Conservation (phyloP, 2,888 invertebrate genomes). For the Malachius bipustulatus region DNA sequence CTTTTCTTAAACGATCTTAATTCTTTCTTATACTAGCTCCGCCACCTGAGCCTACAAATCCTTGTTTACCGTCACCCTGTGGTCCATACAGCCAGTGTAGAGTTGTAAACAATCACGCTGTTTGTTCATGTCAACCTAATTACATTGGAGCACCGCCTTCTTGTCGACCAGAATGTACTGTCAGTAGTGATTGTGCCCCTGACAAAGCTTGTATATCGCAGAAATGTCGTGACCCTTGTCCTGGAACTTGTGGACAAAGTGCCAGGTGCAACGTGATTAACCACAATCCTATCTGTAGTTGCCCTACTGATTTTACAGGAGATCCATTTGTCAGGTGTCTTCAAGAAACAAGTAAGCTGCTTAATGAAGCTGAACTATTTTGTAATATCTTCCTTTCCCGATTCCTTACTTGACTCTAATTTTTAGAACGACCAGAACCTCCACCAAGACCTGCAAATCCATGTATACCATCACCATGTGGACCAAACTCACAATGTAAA, state of each 20-base stretch:
- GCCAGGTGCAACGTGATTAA: constrained; percentile 73
- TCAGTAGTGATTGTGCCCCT: constrained; percentile 70
- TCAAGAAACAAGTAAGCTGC: constrained; percentile 52
- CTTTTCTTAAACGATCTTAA: constrained; percentile 12
- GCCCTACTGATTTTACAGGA: constrained; percentile 60
- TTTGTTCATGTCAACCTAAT: constrained; percentile 67
- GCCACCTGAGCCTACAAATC: constrained; percentile 36
- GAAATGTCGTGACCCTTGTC: constrained; percentile 72
- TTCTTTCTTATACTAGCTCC: constrained; percentile 20
- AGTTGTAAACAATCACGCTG: constrained; percentile 57
- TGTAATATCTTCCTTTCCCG: constrained; percentile 4
- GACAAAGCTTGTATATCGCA: constrained; percentile 69
- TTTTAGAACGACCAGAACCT: constrained; percentile 41
- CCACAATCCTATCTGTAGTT: constrained; percentile 78
- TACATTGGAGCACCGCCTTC: constrained; percentile 67
- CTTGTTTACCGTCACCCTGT: constrained; percentile 61
- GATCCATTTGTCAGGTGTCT: constrained; percentile 71
- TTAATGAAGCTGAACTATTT: neutral
- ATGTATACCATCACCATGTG: constrained; percentile 74
- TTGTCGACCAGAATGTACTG: constrained; percentile 71
- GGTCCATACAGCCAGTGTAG: constrained; percentile 72
- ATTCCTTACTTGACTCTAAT: constrained; percentile 10
- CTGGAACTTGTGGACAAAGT: constrained; percentile 70
- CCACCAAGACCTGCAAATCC: constrained; percentile 50
- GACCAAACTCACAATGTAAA: constrained; percentile 72